These are phyloP conservation scores for Hyphantria cunea DNA, from an alignment of 1,140 invertebrate species.

Conservation along the genomic window DNA sequence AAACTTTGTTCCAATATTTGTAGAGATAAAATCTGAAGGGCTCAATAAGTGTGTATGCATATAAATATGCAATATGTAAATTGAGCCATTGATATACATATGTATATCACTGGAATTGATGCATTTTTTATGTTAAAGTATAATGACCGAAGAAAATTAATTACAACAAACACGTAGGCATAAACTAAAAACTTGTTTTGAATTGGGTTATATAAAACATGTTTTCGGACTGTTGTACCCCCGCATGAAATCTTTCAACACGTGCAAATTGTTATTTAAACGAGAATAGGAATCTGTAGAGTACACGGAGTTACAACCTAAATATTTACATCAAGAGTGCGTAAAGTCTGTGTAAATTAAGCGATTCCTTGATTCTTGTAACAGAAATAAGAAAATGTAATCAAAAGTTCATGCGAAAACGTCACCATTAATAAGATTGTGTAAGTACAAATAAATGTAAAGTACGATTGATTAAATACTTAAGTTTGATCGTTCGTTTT, in stretches of 20 bases:
- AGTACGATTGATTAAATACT: neutral
- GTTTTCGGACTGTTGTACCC: slow-evolving; percentile 1
- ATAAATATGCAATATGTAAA: no score
- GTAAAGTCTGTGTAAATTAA: slow-evolving; percentile 12
- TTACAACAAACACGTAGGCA: no score
- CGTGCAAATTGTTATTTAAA: slow-evolving; percentile 15
- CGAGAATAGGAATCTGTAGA: slow-evolving; percentile 15
- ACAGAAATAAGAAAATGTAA: slow-evolving; percentile 15
- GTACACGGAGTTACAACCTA: slow-evolving; percentile 14
- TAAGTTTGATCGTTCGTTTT: neutral
- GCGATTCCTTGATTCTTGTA: neutral
- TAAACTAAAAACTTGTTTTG: no score
- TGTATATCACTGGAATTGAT: no score
- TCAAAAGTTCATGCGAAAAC: slow-evolving; percentile 8
- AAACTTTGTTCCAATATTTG: no score
- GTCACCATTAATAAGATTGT: neutral
- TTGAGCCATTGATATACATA: no score
- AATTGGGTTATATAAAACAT: no score
- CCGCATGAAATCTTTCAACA: slow-evolving; percentile 7
- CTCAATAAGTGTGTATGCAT: no score
- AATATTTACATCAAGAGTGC: slow-evolving; percentile 20
- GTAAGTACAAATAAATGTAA: neutral
- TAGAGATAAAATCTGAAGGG: no score
- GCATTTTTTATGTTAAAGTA: no score
- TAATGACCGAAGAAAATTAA: no score